Base-by-base conservation (phyloP, 2,797 vertebrate genomes). In the Salmo trutta region DNA sequence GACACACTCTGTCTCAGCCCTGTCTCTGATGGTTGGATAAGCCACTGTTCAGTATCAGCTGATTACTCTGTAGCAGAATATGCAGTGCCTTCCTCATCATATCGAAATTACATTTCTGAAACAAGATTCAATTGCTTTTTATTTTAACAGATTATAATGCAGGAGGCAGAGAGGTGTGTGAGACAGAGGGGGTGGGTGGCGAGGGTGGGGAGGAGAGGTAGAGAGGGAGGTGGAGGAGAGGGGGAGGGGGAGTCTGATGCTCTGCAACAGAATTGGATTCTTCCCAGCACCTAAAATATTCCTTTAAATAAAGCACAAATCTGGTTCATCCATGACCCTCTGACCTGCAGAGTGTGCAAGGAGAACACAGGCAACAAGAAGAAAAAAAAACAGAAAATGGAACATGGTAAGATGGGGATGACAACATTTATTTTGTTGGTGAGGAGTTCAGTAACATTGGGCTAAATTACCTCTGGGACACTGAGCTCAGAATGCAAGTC, bases 71-170 rank as follows among this genome's bases (percentile, higher is more conserved):
- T 75, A 74, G 59, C 53, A 77, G 56, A 76, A 75, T 27, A 29
- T 53, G 33, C 64, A 62, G 62, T 21, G 71, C 75, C 65, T 79
- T 76, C 75, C 66, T 79, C 68, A 77, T 70, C 68, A 53, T 64
- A 85, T 79, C 54, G 68, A 74, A 78, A 78, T 76, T 74, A 70
- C 64, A 81, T 75, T 75, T 83, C 76, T 68, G 71, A 72, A 76
- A 76, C 69, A 47, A 71, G 41, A 79, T 71, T 65, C 67, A 51
- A 41, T 71, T 66, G 47, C 52, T 64, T 65, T 71, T 71, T 52
- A 14, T 64, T 21, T 76, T 17, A 41, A 24, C 16, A 54, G 71
- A 65, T 82, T 76, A 79, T 27, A 79, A 73, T 72, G 59, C 53
- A 67, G 56, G 73, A 54, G 12, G 19, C 12, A 21, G 74, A 53